phyloP scores from a whole-genome alignment of 1,140 invertebrate genomes.

The Bombus superbus region DNA sequence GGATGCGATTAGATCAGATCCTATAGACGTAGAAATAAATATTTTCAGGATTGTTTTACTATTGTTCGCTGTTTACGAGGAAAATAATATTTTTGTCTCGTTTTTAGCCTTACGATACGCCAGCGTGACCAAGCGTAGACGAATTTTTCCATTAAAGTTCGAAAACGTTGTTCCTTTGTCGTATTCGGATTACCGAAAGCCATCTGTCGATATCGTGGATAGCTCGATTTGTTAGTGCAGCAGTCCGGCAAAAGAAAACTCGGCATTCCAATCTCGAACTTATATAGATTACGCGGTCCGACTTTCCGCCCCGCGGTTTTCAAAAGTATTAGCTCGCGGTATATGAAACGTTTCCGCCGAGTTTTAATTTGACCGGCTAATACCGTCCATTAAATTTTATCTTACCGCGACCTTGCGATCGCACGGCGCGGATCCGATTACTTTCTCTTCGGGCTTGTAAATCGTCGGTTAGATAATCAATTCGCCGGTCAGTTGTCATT shows the following conservation, averaged over 20 bases:
- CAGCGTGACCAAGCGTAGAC: too few species aligned
- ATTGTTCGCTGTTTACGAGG: too few species aligned
- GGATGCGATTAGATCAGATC: too few species aligned
- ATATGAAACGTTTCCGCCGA: not conserved
- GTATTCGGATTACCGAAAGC: not conserved
- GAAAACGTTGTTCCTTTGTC: not conserved
- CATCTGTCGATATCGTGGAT: not conserved
- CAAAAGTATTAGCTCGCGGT: not conserved
- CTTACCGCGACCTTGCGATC: not conserved
- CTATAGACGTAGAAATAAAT: too few species aligned
- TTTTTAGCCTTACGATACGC: accelerated
- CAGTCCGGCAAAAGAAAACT: conserved; percentile 4
- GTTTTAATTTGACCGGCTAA: too few species aligned
- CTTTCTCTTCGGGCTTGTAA: too few species aligned
- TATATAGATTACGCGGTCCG: too few species aligned
- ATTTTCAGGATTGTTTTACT: too few species aligned
- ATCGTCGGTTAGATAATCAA: too few species aligned
- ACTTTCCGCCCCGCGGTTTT: not conserved
- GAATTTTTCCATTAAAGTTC: not conserved
- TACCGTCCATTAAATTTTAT: not conserved
- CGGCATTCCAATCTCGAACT: not conserved
- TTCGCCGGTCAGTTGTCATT: too few species aligned
- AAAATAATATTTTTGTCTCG: too few species aligned
- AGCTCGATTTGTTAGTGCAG: not conserved
- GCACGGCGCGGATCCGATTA: too few species aligned